Conservation (phyloP, 2,113 vertebrate species). For the Speoplatyrhinus poulsoni region DNA sequence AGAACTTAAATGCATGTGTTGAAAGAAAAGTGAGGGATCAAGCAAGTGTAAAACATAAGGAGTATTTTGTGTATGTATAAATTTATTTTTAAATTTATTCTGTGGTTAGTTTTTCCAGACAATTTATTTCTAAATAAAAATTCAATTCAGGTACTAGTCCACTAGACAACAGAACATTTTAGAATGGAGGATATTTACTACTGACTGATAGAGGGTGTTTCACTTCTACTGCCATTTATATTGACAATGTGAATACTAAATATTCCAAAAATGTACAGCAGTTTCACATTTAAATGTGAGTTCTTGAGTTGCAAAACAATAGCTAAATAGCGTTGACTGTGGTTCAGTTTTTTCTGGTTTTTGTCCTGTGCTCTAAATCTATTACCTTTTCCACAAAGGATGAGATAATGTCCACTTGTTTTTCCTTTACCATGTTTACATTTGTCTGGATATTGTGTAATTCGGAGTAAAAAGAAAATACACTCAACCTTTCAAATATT, state of each 20-base stretch:
- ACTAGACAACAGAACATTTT: neutral
- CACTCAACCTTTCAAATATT: constrained; percentile 79
- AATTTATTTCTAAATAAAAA: too few relatives aligned
- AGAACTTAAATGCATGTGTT: constrained; percentile 11
- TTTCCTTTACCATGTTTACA: neutral
- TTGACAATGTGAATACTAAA: constrained; percentile 46
- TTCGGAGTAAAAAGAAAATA: neutral
- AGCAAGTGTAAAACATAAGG: neutral
- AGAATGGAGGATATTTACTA: too few relatives aligned
- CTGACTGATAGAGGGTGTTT: neutral
- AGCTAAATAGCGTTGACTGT: neutral
- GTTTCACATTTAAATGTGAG: too few relatives aligned
- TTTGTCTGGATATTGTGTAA: neutral
- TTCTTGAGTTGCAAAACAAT: neutral
- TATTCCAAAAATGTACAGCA: neutral
- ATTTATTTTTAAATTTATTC: too few relatives aligned
- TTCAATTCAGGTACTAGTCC: too few relatives aligned
- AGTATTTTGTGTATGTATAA: too few relatives aligned
- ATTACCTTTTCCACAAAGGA: neutral
- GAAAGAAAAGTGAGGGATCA: neutral
- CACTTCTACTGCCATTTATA: constrained; percentile 2
- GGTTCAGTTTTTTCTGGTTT: neutral
- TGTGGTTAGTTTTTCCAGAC: too few relatives aligned
- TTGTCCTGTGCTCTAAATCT: too few relatives aligned
- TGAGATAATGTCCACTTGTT: neutral